A percentile compares a stretch with the other conserved stretches of the same genome.
Conservation (phyloP, 2,113 vertebrate genomes). For the Macaca mulatta region DNA sequence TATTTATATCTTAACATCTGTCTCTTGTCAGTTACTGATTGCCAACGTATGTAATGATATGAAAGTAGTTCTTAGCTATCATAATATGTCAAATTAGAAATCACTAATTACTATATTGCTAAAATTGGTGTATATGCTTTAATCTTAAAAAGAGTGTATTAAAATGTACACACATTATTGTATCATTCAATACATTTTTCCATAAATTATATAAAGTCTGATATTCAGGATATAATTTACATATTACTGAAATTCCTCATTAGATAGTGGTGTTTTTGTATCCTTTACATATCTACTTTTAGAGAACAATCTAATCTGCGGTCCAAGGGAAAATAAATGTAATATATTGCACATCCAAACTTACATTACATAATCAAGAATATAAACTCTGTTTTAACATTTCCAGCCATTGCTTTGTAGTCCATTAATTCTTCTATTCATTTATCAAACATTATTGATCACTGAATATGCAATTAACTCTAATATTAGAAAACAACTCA, state of each 20-base stretch:
- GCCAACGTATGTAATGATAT: background rate
- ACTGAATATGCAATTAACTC: background rate
- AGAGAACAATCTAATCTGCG: background rate
- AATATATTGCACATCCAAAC: background rate
- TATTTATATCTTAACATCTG: background rate
- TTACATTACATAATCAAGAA: background rate
- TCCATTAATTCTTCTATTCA: background rate
- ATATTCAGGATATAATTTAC: background rate
- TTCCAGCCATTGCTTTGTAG: background rate
- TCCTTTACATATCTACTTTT: background rate
- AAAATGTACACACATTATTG: background rate
- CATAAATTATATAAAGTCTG: background rate
- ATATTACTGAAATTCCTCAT: background rate
- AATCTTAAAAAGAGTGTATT: background rate
- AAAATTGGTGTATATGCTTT: background rate
- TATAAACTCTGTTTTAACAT: background rate
- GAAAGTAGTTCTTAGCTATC: background rate
- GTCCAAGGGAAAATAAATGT: background rate
- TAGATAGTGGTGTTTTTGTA: background rate
- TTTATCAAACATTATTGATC: background rate
- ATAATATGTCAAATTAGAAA: slow-evolving; percentile 35
- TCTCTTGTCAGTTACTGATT: slow-evolving; percentile 36
- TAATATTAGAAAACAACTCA: background rate
- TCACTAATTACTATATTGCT: background rate
- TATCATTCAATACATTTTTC: background rate